Conservation (phyloP, 2,797 vertebrate genomes). For the Mormyrus hasselquistii region DNA sequence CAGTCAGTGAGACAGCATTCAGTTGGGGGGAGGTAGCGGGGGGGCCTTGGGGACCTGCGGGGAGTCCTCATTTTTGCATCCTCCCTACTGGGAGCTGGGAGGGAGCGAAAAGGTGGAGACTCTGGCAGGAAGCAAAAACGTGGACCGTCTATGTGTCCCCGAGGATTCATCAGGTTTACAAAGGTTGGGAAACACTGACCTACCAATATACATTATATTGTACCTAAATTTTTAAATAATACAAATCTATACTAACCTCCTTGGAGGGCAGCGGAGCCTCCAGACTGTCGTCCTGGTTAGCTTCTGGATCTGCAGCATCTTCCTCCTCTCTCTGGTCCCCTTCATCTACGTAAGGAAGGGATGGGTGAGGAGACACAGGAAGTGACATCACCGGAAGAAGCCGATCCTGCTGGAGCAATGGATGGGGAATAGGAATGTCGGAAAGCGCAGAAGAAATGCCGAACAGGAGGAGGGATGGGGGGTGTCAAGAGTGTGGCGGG, state of each 20-base stretch:
- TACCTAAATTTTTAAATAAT: background rate
- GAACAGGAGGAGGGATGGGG: background rate
- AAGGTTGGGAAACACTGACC: background rate
- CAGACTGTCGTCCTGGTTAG: background rate
- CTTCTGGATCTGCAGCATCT: background rate
- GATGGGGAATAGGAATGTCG: constrained; percentile 20
- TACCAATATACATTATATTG: background rate
- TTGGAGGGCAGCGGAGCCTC: background rate
- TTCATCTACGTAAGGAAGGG: constrained; percentile 8
- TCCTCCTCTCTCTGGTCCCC: constrained; percentile 12
- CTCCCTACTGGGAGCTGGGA: background rate
- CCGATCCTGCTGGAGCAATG: background rate
- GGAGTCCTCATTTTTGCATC: background rate
- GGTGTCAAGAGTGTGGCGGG: constrained; percentile 2
- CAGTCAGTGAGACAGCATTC: background rate
- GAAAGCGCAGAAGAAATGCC: background rate
- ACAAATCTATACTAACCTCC: background rate
- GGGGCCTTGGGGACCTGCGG: background rate
- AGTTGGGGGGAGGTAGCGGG: background rate
- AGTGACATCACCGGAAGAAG: background rate
- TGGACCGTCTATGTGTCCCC: background rate
- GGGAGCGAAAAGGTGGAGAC: background rate
- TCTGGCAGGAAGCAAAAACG: background rate
- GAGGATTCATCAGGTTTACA: background rate
- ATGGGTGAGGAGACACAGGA: background rate